Evolutionary conservation across 2,797 vertebrate species (phyloP).

Genomic region (Lophotriccus pileatus): DNA sequence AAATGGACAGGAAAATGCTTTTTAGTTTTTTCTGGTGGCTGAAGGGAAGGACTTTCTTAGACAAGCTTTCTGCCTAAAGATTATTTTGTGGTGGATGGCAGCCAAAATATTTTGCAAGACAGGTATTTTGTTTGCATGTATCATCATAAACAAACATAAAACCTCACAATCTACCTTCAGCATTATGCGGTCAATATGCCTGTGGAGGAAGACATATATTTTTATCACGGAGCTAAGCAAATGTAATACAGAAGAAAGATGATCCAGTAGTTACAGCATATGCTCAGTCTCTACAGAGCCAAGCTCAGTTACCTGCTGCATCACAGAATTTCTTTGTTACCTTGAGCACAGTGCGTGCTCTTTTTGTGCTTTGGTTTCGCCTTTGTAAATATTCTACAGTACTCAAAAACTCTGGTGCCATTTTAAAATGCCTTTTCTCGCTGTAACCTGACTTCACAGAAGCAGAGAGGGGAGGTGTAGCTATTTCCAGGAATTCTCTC

Average conservation of each 20-base stretch:
- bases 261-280: slow-evolving; percentile 51
- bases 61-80: background rate
- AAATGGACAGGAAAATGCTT: background rate
- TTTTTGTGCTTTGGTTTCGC: background rate
- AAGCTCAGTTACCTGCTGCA: slow-evolving; percentile 46
- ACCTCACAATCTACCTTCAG: slow-evolving; percentile 8
- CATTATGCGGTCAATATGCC: background rate
- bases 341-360: background rate
- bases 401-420: background rate
- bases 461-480: background rate
- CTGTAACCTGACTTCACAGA: background rate
- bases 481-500: slow-evolving; percentile 24
- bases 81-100: slow-evolving; percentile 7
- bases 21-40: slow-evolving; percentile 10
- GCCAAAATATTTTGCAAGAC: slow-evolving; percentile 56
- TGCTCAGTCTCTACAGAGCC: slow-evolving; percentile 12
- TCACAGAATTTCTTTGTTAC: slow-evolving; percentile 59
- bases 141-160: slow-evolving; percentile 48
- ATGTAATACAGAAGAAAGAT: slow-evolving; percentile 40
- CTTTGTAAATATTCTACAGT: slow-evolving; percentile 12
- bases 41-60: slow-evolving; percentile 10
- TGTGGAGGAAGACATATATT: slow-evolving; percentile 29
- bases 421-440: background rate
- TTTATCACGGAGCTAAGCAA: slow-evolving; percentile 33
- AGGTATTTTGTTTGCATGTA: slow-evolving; percentile 53